Conservation (phyloP, 2,797 vertebrate species). For the Epinephelus awoara region DNA sequence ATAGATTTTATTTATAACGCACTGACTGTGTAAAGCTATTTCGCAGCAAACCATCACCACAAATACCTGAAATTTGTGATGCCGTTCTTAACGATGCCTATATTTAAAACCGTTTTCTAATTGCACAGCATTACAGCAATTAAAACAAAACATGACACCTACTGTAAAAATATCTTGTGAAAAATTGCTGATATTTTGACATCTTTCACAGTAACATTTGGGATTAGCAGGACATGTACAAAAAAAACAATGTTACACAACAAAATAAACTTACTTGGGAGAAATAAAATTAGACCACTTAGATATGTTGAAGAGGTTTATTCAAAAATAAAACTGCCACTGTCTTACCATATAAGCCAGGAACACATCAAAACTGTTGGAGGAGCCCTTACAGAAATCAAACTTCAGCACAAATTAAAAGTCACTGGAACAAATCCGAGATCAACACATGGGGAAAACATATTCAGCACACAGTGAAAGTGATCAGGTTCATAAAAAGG, state of each 20-base stretch:
- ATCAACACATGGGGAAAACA: slow-evolving; percentile 19
- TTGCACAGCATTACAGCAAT: too few species aligned
- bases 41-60: not conserved
- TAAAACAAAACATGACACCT: too few species aligned
- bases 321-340: slow-evolving; percentile 81
- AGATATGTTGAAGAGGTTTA: slow-evolving; percentile 72
- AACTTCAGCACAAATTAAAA: slow-evolving; percentile 69
- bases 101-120: too few species aligned
- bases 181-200: too few species aligned
- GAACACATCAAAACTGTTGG: slow-evolving; percentile 65
- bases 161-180: too few species aligned
- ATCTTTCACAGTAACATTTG: too few species aligned
- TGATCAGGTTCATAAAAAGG: slow-evolving; percentile 32
- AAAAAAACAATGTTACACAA: too few species aligned
- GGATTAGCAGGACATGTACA: too few species aligned
- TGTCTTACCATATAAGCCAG: slow-evolving; percentile 56
- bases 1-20: too few species aligned
- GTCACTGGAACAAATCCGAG: slow-evolving; percentile 55
- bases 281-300: not conserved
- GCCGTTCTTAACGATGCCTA: too few species aligned
- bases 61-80: not conserved
- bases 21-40: not conserved
- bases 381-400: slow-evolving; percentile 68
- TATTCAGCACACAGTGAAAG: slow-evolving; percentile 31
- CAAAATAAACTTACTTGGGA: too few species aligned